These are phyloP conservation scores for Setophaga petechia DNA, from an alignment of 2,113 vertebrate species.

Conservation along the genomic window DNA sequence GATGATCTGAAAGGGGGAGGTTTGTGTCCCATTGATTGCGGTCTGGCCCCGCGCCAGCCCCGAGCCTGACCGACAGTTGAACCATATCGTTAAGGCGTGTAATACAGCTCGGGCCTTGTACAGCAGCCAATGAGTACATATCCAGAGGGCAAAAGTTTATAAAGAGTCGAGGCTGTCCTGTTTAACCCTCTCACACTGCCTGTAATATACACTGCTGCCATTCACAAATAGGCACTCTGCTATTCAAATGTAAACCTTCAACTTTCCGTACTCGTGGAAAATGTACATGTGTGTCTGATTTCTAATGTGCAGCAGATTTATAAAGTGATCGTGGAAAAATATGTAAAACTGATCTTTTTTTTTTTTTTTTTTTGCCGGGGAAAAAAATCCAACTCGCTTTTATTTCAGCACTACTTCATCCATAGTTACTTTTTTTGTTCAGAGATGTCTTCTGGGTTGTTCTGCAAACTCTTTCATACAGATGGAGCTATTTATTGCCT, in stretches of 20 bases:
- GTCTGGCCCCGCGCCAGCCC: slow-evolving; percentile 92
- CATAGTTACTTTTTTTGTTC: slow-evolving; percentile 21
- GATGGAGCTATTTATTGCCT: slow-evolving; percentile 64
- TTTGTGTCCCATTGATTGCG: slow-evolving; percentile 94
- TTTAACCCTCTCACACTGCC: slow-evolving; percentile 83
- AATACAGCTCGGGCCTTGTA: slow-evolving; percentile 85
- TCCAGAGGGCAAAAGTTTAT: slow-evolving; percentile 90
- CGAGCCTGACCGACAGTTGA: slow-evolving; percentile 98
- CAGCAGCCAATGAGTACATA: slow-evolving; percentile 85
- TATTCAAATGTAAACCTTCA: slow-evolving; percentile 52
- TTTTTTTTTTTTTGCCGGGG: background rate
- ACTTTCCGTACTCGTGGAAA: slow-evolving; percentile 11
- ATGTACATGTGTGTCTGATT: slow-evolving; percentile 33
- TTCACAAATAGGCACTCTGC: slow-evolving; percentile 65
- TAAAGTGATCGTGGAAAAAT: slow-evolving; percentile 52
- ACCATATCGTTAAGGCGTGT: slow-evolving; percentile 97
- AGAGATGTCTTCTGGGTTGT: slow-evolving; percentile 29
- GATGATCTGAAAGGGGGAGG: slow-evolving; percentile 84
- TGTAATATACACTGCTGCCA: slow-evolving; percentile 79
- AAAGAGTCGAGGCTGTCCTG: slow-evolving; percentile 79
- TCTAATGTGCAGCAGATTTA: slow-evolving; percentile 39
- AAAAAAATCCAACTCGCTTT: background rate
- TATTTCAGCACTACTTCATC: background rate
- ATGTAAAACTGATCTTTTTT: background rate
- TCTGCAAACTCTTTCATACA: slow-evolving; percentile 42